A percentile compares a stretch with the other conserved stretches of the same genome.
phyloP scores from a whole-genome alignment of 1,140 invertebrate species.

The Drosophila ironensis region DNA sequence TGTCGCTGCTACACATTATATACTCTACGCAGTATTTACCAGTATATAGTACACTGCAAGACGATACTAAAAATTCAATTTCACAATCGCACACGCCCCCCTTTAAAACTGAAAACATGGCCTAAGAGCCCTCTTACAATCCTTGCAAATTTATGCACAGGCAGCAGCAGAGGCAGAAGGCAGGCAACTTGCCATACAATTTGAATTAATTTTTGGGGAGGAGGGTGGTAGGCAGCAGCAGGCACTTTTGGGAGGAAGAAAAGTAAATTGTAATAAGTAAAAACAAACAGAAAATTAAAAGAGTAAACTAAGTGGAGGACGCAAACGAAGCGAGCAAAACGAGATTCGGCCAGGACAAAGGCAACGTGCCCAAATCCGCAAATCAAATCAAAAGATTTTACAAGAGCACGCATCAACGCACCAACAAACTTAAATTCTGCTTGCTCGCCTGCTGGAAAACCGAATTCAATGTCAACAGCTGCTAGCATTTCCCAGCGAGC shows the following conservation, averaged over 20 bases:
- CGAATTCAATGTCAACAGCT: slow-evolving; percentile 76
- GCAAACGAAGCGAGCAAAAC: neutral
- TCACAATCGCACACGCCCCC: slow-evolving; percentile 24
- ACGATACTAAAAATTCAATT: slow-evolving; percentile 60
- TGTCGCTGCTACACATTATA: slow-evolving; percentile 15
- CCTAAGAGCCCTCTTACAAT: slow-evolving; percentile 27
- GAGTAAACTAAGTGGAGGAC: slow-evolving; percentile 42
- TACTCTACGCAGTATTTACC: too few relatives aligned
- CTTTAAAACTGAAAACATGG: slow-evolving; percentile 1
- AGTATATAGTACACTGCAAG: slow-evolving; percentile 2
- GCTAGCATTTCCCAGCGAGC: slow-evolving; percentile 61
- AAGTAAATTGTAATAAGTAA: slow-evolving; percentile 73
- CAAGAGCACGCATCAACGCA: slow-evolving; percentile 59
- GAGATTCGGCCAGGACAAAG: slow-evolving; percentile 3
- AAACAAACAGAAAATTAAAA: slow-evolving; percentile 71
- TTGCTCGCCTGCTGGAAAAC: slow-evolving; percentile 11
- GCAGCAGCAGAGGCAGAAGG: too few relatives aligned
- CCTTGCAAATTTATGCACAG: slow-evolving; percentile 63
- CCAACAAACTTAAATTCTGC: slow-evolving; percentile 9
- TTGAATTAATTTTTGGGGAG: slow-evolving; percentile 35
- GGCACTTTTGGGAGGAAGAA: neutral
- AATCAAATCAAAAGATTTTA: slow-evolving; percentile 77
- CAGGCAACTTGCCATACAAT: slow-evolving; percentile 42
- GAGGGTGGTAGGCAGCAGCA: neutral
- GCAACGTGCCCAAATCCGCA: slow-evolving; percentile 64